phyloP scores from a whole-genome alignment of 64 coral and sea anemone genomes.

The Montipora capricornis region DNA sequence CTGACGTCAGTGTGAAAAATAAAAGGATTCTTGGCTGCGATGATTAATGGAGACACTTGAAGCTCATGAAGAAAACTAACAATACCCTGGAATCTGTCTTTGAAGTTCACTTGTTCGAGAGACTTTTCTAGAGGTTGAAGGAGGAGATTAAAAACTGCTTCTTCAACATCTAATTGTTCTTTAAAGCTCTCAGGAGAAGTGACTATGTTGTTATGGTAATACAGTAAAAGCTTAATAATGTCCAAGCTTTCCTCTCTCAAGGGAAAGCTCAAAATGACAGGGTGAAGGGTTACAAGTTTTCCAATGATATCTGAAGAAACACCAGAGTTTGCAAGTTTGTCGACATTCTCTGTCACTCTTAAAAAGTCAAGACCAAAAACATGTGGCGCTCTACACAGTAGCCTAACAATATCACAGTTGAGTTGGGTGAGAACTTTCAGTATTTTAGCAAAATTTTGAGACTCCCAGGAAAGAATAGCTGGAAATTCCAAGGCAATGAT shows the following conservation, averaged over 20 bases:
- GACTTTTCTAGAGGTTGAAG: slow-evolving; percentile 77
- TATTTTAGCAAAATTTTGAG: slow-evolving; percentile 63
- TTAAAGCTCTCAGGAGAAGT: slow-evolving; percentile 33
- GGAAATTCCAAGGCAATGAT: slow-evolving; percentile 83
- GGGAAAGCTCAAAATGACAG: slow-evolving; percentile 82
- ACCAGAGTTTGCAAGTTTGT: slow-evolving; percentile 64
- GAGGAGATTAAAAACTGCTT: slow-evolving; percentile 63
- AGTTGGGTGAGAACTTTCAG: slow-evolving; percentile 75
- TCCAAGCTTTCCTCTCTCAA: slow-evolving; percentile 52
- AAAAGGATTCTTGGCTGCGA: slow-evolving; percentile 80
- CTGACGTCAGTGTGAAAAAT: slow-evolving; percentile 74
- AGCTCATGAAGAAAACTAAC: slow-evolving; percentile 86
- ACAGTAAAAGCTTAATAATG: slow-evolving; percentile 60
- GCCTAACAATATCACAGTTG: slow-evolving; percentile 77
- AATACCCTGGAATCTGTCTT: slow-evolving; percentile 74
- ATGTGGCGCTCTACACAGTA: slow-evolving; percentile 79
- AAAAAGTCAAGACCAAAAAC: slow-evolving; percentile 80
- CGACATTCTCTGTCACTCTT: slow-evolving; percentile 69
- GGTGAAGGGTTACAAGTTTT: slow-evolving; percentile 71
- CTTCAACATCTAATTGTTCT: background rate
- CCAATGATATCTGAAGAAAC: slow-evolving; percentile 68
- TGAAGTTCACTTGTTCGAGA: slow-evolving; percentile 76
- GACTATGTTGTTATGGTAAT: slow-evolving; percentile 30
- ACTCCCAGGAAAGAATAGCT: slow-evolving; percentile 75
- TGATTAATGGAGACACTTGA: slow-evolving; percentile 75